Evolutionary conservation across 2,113 vertebrate genomes (phyloP).

Genomic region (Corydoras maculifer): DNA sequence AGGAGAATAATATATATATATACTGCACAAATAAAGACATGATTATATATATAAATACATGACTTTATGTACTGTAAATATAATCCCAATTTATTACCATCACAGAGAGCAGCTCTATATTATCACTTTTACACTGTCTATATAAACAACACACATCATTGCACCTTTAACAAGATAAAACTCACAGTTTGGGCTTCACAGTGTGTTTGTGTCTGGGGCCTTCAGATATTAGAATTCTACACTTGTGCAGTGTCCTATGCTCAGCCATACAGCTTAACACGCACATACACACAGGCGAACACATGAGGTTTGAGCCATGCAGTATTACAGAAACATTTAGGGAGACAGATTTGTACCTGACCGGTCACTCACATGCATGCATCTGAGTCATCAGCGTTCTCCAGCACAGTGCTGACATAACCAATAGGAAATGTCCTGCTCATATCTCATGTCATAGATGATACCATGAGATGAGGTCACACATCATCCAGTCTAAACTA

Average conservation of each 20-base stretch:
- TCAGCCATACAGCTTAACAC: slow-evolving; percentile 11
- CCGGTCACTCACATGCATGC: slow-evolving; percentile 34
- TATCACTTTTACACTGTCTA: too few relatives aligned
- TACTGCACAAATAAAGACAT: too few relatives aligned
- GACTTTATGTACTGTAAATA: too few relatives aligned
- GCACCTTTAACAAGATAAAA: too few relatives aligned
- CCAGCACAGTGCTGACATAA: slow-evolving; percentile 43
- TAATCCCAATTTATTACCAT: too few relatives aligned
- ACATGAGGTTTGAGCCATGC: slow-evolving; percentile 53
- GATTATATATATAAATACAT: too few relatives aligned
- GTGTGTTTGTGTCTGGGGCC: too few relatives aligned
- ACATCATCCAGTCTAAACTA: neutral
- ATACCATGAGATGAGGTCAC: neutral
- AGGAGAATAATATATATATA: neutral
- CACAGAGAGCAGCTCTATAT: too few relatives aligned
- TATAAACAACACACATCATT: too few relatives aligned
- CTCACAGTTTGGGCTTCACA: too few relatives aligned
- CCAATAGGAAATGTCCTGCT: neutral
- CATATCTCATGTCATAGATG: neutral
- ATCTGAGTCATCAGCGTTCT: slow-evolving; percentile 19
- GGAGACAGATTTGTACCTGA: slow-evolving; percentile 52
- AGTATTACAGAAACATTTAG: slow-evolving; percentile 56
- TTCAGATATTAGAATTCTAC: slow-evolving; percentile 33
- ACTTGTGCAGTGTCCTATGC: slow-evolving; percentile 36
- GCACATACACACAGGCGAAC: slow-evolving; percentile 11